Conservation (phyloP, 2,888 invertebrate genomes). For the Heliothis peltigera region DNA sequence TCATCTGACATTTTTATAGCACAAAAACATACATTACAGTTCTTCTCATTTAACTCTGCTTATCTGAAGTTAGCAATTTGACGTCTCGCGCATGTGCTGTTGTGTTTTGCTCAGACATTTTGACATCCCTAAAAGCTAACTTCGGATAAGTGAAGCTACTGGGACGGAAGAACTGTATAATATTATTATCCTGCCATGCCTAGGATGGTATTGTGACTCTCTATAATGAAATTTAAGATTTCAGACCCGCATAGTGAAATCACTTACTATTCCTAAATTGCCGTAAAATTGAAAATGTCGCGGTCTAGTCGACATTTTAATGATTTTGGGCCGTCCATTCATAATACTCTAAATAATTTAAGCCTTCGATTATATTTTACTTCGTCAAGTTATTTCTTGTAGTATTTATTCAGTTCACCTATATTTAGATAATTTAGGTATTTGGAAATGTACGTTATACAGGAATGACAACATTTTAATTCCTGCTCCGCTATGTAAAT, state of each 20-base stretch:
- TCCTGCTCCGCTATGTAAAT: constrained; percentile 11
- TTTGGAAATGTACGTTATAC: not conserved
- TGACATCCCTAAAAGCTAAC: too few species aligned
- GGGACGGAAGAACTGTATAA: too few species aligned
- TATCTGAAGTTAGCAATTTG: too few species aligned
- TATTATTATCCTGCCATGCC: too few species aligned
- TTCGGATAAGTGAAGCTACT: too few species aligned
- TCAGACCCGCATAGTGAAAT: not conserved
- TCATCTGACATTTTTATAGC: not conserved
- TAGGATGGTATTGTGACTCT: too few species aligned
- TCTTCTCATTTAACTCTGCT: too few species aligned
- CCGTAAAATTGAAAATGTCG: not conserved
- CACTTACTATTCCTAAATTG: not conserved
- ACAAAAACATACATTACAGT: not conserved
- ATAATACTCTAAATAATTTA: not conserved
- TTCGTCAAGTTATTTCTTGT: not conserved
- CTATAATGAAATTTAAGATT: too few species aligned
- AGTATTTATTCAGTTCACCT: not conserved
- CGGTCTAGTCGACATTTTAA: not conserved
- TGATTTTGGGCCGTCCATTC: constrained; percentile 1
- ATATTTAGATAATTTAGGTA: not conserved
- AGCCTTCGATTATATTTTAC: not conserved
- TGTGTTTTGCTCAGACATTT: too few species aligned
- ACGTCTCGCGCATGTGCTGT: too few species aligned
- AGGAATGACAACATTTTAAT: not conserved